Evolutionary conservation across 92 coral and sea anemone genomes (phyloP), one percentile per base, ranked within the genome.

Genomic region (Palythoa grandis): DNA sequence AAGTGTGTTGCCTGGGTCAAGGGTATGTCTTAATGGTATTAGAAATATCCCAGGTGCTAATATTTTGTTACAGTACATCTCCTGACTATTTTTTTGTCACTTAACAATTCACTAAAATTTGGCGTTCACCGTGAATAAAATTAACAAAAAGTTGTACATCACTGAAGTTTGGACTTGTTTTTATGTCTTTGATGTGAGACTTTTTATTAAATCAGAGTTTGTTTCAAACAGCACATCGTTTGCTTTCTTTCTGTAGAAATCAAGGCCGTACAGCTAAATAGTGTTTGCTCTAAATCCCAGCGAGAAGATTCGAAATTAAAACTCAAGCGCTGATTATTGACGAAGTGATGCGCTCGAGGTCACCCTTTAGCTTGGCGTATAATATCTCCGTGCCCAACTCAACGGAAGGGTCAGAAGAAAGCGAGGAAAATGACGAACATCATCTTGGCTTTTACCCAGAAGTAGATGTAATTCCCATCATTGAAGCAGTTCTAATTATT

Each of bases 401-500:
- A 52, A 80, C 85, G 0, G 22, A 66, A 40, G 19, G 47, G n/a
- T 7, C 85, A 7, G 38, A 17, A 29, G 82, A 76, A 15, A 63
- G 54, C 0, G 87, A 84, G 19, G 83, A 83, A 35, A 70, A 87
- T 3, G 71, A 75, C n/a, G 90, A 56, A 4, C 25, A 4, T 13
- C 82, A 58, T 0, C 76, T 79, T 29, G 83, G 88, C 13, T 91
- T 91, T 23, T 13, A 17, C 57, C 88, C 90, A 1, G 77, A 77
- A 66, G 90, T 60, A 16, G 94, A 94, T 56, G 20, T 76, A 52
- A 63, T 86, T 47, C 91, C 90, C 25, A 94, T 94, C 4, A 83
- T 89, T 52, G 72, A 90, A 52, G 95, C 87, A 57, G 70, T 94
- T 48, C 82, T 91, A 67, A 92, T 94, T 14, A 78, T 94, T 29